Percentiles rank a stretch among this genome's conserved stretches.
phyloP scores from a whole-genome alignment of 2,888 invertebrate genomes.

The Pseudococcus longispinus region DNA sequence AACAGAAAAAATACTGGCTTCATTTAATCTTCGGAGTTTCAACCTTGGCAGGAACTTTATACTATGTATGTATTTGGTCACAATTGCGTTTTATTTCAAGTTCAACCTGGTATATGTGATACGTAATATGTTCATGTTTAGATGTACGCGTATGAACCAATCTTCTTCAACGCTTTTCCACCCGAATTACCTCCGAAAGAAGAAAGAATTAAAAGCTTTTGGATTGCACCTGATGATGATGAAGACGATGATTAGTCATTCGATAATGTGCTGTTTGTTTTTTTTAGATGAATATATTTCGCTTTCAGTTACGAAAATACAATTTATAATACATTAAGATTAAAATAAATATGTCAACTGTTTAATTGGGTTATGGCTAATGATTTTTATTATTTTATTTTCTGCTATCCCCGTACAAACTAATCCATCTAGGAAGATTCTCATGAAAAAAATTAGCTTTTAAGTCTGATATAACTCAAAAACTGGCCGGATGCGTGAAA shows the following conservation, averaged over 20 bases:
- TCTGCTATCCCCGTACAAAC: too few relatives aligned
- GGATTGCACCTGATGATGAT: conserved; percentile 42
- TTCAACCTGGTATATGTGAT: background rate
- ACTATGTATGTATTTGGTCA: conserved; percentile 25
- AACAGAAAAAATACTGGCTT: conserved; percentile 43
- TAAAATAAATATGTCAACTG: too few relatives aligned
- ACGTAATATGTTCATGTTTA: background rate
- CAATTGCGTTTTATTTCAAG: background rate
- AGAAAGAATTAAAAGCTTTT: conserved; percentile 56
- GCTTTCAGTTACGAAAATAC: background rate
- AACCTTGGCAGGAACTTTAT: background rate
- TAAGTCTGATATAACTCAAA: too few relatives aligned
- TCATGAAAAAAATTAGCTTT: too few relatives aligned
- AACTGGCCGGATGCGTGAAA: too few relatives aligned
- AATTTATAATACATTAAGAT: too few relatives aligned
- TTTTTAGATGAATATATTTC: conserved; percentile 18
- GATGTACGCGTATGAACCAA: conserved; percentile 25
- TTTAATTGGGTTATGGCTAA: too few relatives aligned
- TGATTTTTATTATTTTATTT: too few relatives aligned
- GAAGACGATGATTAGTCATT: conserved; percentile 50
- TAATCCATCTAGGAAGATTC: too few relatives aligned
- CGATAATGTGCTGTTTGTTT: background rate
- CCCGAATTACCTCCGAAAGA: conserved; percentile 53
- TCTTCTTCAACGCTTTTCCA: conserved; percentile 37
- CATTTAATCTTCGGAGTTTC: conserved; percentile 34